These are phyloP conservation scores for Burhinus oedicnemus DNA, from an alignment of 2,113 vertebrate genomes.

Conservation along the genomic window DNA sequence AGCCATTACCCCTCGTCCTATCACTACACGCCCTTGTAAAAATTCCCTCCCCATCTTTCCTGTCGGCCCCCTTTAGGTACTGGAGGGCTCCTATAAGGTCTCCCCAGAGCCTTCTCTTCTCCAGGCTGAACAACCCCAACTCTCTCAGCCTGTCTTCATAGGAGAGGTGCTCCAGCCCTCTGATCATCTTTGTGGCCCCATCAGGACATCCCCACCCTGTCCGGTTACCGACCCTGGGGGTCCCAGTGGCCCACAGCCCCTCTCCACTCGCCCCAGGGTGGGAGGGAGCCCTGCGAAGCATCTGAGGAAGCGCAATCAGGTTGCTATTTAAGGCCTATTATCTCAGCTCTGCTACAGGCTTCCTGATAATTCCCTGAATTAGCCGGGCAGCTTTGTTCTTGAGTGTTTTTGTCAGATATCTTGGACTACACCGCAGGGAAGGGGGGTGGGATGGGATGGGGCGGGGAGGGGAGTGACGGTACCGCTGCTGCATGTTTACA, in stretches of 20 bases:
- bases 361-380: conserved; percentile 47
- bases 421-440: neutral
- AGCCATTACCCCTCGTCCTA: neutral
- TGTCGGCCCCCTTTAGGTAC: neutral
- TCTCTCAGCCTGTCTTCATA: neutral
- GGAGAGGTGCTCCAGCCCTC: neutral
- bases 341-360: conserved; percentile 51
- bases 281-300: neutral
- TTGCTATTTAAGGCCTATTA: conserved; percentile 56
- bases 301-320: conserved; percentile 1
- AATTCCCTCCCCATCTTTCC: neutral
- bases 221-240: neutral
- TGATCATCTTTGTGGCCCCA: neutral
- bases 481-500: conserved; percentile 30
- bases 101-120: neutral
- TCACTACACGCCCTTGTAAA: neutral
- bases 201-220: neutral
- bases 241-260: neutral
- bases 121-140: neutral
- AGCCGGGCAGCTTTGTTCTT: conserved; percentile 27
- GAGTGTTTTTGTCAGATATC: conserved; percentile 33
- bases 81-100: neutral
- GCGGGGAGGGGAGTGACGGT: neutral
- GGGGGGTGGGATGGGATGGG: neutral
- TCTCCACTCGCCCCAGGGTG: rapidly evolving